A percentile compares a stretch with the other conserved stretches of the same genome.
phyloP scores from a whole-genome alignment of 1,140 invertebrate genomes.

The Zaprionus taronus region DNA sequence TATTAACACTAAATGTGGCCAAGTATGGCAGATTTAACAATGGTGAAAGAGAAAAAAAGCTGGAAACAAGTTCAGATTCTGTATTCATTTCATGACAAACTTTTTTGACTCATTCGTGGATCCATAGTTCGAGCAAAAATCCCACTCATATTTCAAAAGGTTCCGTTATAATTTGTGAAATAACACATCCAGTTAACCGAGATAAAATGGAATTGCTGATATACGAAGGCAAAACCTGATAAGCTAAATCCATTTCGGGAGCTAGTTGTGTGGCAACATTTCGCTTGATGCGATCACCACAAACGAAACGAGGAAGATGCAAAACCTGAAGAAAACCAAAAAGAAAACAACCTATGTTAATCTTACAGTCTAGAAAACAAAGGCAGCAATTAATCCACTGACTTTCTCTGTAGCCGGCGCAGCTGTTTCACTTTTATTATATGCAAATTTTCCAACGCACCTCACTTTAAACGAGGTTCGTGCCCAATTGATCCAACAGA shows the following conservation, averaged over 20 bases:
- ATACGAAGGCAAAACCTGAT: slow-evolving; percentile 8
- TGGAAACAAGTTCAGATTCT: neutral
- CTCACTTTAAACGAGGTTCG: slow-evolving; percentile 25
- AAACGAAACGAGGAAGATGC: slow-evolving; percentile 36
- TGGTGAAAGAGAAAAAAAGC: neutral
- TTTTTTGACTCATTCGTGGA: slow-evolving; percentile 13
- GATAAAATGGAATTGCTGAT: slow-evolving; percentile 20
- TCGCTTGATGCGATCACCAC: slow-evolving; percentile 32
- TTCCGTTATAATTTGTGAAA: slow-evolving; percentile 18
- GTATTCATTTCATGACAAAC: neutral
- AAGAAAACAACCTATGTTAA: slow-evolving; percentile 55
- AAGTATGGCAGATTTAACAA: neutral
- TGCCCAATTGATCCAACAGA: slow-evolving; percentile 14
- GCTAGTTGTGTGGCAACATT: slow-evolving; percentile 7
- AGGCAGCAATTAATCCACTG: slow-evolving; percentile 70
- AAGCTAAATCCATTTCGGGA: slow-evolving; percentile 37
- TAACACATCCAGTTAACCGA: slow-evolving; percentile 4
- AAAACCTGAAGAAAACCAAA: slow-evolving; percentile 36
- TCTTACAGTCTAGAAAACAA: slow-evolving; percentile 63
- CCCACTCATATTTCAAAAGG: neutral
- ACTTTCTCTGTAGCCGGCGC: slow-evolving; percentile 65
- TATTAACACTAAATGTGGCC: neutral
- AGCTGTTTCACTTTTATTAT: slow-evolving; percentile 76
- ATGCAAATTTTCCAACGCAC: slow-evolving; percentile 62
- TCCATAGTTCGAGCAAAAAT: neutral